Evolutionary conservation across 2,113 vertebrate species (phyloP).

Genomic region (Phoenicopterus ruber): DNA sequence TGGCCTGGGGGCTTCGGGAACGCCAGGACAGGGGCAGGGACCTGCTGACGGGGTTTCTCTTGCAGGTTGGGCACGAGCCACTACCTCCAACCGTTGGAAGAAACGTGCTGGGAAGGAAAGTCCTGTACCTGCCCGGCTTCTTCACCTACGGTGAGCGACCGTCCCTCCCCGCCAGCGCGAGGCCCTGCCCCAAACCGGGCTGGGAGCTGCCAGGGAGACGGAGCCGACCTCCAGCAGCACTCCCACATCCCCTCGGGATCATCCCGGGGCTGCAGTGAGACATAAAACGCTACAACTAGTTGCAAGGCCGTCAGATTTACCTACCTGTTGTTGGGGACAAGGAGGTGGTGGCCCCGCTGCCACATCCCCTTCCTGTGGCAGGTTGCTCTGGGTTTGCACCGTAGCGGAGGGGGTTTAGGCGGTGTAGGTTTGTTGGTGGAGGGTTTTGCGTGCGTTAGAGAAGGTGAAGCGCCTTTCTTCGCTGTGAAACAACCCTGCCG

Average conservation of each 20-base stretch:
- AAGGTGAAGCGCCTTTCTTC: not conserved
- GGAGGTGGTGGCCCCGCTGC: fast-evolving
- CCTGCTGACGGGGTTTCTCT: not conserved
- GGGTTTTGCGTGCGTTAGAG: not conserved
- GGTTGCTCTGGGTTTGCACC: not conserved
- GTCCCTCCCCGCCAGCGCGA: not conserved
- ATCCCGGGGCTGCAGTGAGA: not conserved
- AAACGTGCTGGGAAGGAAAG: slow-evolving; percentile 84
- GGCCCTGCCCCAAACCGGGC: not conserved
- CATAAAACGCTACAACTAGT: not conserved
- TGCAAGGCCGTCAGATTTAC: not conserved
- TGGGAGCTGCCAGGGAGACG: not conserved
- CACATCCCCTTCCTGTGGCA: fast-evolving
- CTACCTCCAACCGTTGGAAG: slow-evolving; percentile 82
- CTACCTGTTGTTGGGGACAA: not conserved
- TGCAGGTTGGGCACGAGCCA: slow-evolving; percentile 87
- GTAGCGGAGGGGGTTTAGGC: fast-evolving
- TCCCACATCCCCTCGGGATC: not conserved
- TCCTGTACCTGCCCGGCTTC: slow-evolving; percentile 87
- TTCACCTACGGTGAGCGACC: slow-evolving; percentile 87
- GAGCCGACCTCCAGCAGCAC: not conserved
- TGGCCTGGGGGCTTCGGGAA: not conserved
- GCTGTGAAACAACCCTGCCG: not conserved
- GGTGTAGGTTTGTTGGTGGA: not conserved
- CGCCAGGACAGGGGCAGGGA: not conserved